phyloP scores from a whole-genome alignment of 1,140 invertebrate species.

The Maconellicoccus hirsutus region DNA sequence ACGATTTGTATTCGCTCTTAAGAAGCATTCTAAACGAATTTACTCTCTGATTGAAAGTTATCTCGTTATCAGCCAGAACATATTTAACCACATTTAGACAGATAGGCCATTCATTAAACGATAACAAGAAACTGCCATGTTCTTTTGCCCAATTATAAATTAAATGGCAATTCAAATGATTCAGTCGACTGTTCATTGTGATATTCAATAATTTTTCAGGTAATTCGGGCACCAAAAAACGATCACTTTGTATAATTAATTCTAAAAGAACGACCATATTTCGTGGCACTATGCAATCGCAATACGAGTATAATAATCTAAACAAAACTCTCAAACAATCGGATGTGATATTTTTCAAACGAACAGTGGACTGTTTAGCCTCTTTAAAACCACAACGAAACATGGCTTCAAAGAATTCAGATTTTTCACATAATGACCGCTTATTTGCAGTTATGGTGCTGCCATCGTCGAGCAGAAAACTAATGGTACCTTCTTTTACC shows the following conservation, averaged over 20 bases:
- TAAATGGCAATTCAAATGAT: slow-evolving; percentile 34
- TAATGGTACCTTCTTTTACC: slow-evolving; percentile 36
- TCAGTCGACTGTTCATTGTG: slow-evolving; percentile 34
- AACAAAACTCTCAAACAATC: slow-evolving; percentile 28
- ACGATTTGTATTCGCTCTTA: neutral
- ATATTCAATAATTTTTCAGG: slow-evolving; percentile 39
- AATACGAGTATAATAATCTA: slow-evolving; percentile 27
- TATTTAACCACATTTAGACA: neutral
- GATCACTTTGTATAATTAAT: slow-evolving; percentile 48
- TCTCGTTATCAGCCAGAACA: neutral
- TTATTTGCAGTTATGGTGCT: slow-evolving; percentile 46
- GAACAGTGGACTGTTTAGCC: slow-evolving; percentile 39
- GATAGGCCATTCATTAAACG: neutral
- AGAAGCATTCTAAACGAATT: slow-evolving; percentile 6
- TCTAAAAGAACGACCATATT: slow-evolving; percentile 47
- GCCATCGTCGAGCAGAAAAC: slow-evolving; percentile 50
- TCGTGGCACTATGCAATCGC: slow-evolving; percentile 33
- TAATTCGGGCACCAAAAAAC: slow-evolving; percentile 47
- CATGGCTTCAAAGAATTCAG: slow-evolving; percentile 51
- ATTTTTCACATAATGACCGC: slow-evolving; percentile 45
- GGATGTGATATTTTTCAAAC: slow-evolving; percentile 28
- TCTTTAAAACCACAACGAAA: slow-evolving; percentile 48
- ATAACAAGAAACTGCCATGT: slow-evolving; percentile 28
- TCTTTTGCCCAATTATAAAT: slow-evolving; percentile 37
- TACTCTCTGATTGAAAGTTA: neutral